phyloP scores from a whole-genome alignment of 2,797 vertebrate species.

The Poliocrania exsul region DNA sequence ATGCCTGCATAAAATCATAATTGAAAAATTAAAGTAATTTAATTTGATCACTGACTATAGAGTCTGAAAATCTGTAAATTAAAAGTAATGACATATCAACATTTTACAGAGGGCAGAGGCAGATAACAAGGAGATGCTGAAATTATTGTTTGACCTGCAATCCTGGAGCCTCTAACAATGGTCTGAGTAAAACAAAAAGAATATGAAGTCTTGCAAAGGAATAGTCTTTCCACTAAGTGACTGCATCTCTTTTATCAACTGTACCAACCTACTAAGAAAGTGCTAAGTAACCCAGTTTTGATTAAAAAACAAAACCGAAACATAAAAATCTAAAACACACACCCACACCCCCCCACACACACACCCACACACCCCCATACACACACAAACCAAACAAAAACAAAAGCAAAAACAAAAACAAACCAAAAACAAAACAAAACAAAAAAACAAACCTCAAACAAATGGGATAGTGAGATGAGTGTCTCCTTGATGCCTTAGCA shows the following conservation, averaged over 20 bases:
- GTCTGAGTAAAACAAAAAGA: background rate
- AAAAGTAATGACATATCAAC: background rate
- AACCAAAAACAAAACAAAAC: background rate
- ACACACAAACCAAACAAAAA: too few species aligned
- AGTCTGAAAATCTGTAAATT: background rate
- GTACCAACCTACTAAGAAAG: background rate
- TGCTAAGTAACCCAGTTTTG: background rate
- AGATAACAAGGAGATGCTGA: background rate
- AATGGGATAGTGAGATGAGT: background rate
- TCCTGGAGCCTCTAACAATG: background rate
- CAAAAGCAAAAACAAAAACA: background rate
- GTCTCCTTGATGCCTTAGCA: background rate
- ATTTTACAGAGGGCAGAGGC: background rate
- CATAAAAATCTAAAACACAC: background rate
- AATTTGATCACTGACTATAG: background rate
- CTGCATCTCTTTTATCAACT: rapidly evolving
- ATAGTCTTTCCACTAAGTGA: background rate
- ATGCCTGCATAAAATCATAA: background rate
- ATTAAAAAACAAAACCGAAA: background rate
- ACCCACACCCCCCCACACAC: background rate
- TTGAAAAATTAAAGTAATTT: conserved; percentile 21
- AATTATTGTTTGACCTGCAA: background rate
- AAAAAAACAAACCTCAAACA: too few species aligned
- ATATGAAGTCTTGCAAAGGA: background rate
- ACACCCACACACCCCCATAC: too few species aligned